These are phyloP conservation scores for Galeruca laticollis DNA, from an alignment of 2,888 invertebrate genomes.

Conservation along the genomic window DNA sequence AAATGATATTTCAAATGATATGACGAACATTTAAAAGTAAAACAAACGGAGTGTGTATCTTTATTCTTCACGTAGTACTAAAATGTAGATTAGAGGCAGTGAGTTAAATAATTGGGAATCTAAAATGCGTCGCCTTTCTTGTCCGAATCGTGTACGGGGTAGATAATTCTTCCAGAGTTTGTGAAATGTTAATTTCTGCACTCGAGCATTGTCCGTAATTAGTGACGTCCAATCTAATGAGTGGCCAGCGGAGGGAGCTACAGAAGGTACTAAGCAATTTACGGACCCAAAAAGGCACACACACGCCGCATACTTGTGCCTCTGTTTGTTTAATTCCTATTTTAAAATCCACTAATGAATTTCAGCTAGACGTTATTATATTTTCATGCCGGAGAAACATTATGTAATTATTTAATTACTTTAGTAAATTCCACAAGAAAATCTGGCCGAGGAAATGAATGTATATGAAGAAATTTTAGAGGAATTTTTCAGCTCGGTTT, in stretches of 20 bases:
- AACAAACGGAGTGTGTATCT: background rate
- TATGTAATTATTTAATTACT: slow-evolving; percentile 52
- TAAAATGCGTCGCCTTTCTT: slow-evolving; percentile 28
- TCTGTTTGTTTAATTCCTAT: slow-evolving; percentile 57
- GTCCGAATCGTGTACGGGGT: slow-evolving; percentile 21
- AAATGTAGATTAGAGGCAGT: slow-evolving; percentile 22
- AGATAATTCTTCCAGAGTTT: slow-evolving; percentile 41
- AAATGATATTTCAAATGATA: too few relatives aligned
- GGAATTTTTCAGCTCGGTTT: slow-evolving; percentile 43
- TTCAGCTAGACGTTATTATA: slow-evolving; percentile 53
- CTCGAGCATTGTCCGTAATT: slow-evolving; percentile 50
- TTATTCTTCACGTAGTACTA: background rate
- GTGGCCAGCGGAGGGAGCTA: slow-evolving; percentile 49
- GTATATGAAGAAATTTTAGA: slow-evolving; percentile 39
- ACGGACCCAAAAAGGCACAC: slow-evolving; percentile 42
- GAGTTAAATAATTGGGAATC: slow-evolving; percentile 29
- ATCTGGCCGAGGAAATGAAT: slow-evolving; percentile 48
- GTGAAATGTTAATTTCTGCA: slow-evolving; percentile 46
- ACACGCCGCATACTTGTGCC: slow-evolving; percentile 49
- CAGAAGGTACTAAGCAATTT: slow-evolving; percentile 53
- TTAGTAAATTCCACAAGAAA: slow-evolving; percentile 51
- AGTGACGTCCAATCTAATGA: slow-evolving; percentile 57
- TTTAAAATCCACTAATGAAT: slow-evolving; percentile 60
- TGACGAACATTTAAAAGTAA: too few relatives aligned
- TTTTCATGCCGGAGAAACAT: slow-evolving; percentile 49